A percentile compares a stretch with the other conserved stretches of the same genome.
Conservation (phyloP, 2,113 vertebrate genomes). For the Amazona vittata region DNA sequence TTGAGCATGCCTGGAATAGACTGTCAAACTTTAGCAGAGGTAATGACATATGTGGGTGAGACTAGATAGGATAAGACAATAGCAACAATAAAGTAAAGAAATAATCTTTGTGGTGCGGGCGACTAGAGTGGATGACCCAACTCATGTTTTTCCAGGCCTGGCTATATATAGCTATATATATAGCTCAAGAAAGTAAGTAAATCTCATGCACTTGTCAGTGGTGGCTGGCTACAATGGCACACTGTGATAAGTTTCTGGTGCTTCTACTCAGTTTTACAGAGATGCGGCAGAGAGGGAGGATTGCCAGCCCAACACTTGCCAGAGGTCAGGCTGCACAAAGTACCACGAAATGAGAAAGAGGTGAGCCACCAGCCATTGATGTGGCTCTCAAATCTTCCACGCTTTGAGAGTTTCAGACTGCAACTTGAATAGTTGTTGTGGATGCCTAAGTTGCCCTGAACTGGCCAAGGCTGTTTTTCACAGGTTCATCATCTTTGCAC, state of each 20-base stretch:
- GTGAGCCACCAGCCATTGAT: neutral
- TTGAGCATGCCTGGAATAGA: constrained; percentile 35
- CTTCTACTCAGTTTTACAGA: neutral
- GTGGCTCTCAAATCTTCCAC: neutral
- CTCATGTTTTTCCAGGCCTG: neutral
- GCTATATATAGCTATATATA: neutral
- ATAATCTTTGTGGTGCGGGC: neutral
- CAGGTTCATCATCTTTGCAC: neutral
- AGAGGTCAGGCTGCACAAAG: neutral
- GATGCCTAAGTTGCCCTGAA: neutral
- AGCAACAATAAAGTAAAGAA: constrained; percentile 41
- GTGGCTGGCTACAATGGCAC: neutral
- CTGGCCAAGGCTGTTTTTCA: neutral
- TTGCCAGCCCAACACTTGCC: rapidly evolving
- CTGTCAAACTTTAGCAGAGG: neutral
- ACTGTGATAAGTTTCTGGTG: neutral
- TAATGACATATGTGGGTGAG: constrained; percentile 45
- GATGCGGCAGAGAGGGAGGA: neutral
- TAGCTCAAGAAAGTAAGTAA: neutral
- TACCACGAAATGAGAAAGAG: neutral
- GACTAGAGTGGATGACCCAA: neutral
- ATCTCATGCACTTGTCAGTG: neutral
- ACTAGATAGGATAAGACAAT: constrained; percentile 57
- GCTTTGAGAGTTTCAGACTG: neutral
- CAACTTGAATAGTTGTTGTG: neutral